These are phyloP conservation scores for Hartigia nigra DNA, from an alignment of 2,888 invertebrate genomes.

Conservation along the genomic window DNA sequence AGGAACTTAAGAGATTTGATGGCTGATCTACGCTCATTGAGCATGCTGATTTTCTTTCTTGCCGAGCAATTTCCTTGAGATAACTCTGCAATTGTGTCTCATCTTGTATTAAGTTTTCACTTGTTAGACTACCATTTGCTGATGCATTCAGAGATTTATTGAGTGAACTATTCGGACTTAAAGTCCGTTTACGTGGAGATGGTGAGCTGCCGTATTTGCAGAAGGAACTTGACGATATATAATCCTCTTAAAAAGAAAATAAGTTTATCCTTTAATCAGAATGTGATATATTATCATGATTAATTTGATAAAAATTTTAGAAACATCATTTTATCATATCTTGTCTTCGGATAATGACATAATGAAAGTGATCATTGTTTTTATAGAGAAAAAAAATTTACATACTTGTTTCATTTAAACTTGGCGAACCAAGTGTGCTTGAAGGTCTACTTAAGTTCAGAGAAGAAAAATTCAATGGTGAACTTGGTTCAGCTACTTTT, in stretches of 20 bases:
- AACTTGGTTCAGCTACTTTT: constrained; percentile 38
- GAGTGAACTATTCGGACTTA: constrained; percentile 47
- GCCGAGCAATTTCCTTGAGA: constrained; percentile 51
- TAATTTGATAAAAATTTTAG: too few species aligned
- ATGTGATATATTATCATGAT: too few species aligned
- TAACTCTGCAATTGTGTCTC: constrained; percentile 53
- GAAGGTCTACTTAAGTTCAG: constrained; percentile 54
- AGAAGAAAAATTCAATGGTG: constrained; percentile 50
- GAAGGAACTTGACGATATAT: constrained; percentile 46
- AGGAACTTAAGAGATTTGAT: constrained; percentile 68
- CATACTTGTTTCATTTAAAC: constrained; percentile 53
- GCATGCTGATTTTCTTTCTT: constrained; percentile 50
- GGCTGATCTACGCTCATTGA: constrained; percentile 63
- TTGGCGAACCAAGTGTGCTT: constrained; percentile 45
- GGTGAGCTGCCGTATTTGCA: constrained; percentile 46
- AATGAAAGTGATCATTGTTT: neutral
- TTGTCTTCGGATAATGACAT: neutral
- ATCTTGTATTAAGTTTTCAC: constrained; percentile 57
- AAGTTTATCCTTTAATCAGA: neutral
- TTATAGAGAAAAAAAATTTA: neutral
- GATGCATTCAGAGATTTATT: constrained; percentile 53
- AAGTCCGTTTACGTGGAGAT: constrained; percentile 42
- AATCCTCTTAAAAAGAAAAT: constrained; percentile 44
- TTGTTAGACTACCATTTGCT: constrained; percentile 50
- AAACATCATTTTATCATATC: neutral